Base-by-base conservation (phyloP, 2,797 vertebrate genomes). In the Adrianichthys oophorus region DNA sequence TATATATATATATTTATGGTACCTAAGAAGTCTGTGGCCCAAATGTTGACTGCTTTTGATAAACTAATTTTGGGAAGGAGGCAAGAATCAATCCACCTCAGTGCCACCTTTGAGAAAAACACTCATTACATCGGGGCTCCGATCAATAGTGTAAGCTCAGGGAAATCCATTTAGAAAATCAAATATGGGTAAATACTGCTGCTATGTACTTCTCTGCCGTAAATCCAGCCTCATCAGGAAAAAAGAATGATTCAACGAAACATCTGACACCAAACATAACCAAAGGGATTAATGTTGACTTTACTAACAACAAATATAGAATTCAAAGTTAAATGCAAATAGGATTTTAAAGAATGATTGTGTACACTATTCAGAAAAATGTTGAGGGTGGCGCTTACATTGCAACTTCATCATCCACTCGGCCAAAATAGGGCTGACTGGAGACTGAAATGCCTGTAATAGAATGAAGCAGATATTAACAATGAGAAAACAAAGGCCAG, bases 381-480 rank as follows among this genome's bases (percentile, higher is more conserved):
- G 52, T 48, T 48, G 59, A 62, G 50, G 13, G 16, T 13, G 37
- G 55, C 54, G 21, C 95, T 98, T 97, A 98, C 97, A 95, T 77
- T 68, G 90, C 50, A 82, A 96, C 94, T 65, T 96, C 95, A 64
- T 96, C 89, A 78, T 95, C 94, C 63, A 82, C 81, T 60, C 94
- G 90, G 50, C 96, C 96, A 46, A 96, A 94, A 59, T 98, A 98
- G 3, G 97, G 97, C 51, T 98, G 94, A 83, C 93, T 95, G 70
- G 92, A 95, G 78, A 98, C 90, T 68, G 94, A 92, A 87, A 99
- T 98, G 59, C 91, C 96, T 98, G 82, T 17, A 85, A 79, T 14
- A 59, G 52, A 73, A 65, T 82, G 50, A 82, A 70, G 73, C 16
- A 67, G 41, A 51, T 55, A 56, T 82, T 74, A 69, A 68, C 40